Evolutionary conservation across 2,888 invertebrate species (phyloP).

Genomic region (Pristionchus arcanus): DNA sequence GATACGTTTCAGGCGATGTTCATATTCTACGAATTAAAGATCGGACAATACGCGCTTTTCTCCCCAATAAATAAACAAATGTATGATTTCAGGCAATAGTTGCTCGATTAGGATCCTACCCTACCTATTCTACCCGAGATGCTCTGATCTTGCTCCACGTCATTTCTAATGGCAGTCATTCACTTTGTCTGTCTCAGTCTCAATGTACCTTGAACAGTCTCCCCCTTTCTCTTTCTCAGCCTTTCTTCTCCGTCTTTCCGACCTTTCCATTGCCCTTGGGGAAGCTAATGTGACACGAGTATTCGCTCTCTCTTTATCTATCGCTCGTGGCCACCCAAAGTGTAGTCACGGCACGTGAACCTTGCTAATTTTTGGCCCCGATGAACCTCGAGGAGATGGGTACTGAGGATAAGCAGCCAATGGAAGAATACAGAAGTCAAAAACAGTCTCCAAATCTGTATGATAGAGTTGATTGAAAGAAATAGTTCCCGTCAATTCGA

Average conservation of each 20-base stretch:
- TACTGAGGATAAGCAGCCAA: background rate
- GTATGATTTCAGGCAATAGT: too few relatives aligned
- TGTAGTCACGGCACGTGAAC: background rate
- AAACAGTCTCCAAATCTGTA: too few relatives aligned
- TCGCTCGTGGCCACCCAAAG: constrained; percentile 28
- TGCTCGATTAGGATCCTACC: too few relatives aligned
- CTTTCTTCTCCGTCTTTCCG: background rate
- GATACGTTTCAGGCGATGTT: background rate
- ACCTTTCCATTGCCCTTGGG: constrained; percentile 2
- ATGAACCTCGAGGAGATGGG: background rate
- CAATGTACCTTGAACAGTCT: constrained; percentile 1
- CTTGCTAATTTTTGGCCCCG: background rate
- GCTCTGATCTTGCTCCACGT: too few relatives aligned
- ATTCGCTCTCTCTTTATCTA: background rate
- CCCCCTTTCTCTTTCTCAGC: background rate
- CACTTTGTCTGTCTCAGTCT: background rate
- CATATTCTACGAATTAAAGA: too few relatives aligned
- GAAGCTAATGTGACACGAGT: constrained; percentile 13
- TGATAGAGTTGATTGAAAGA: too few relatives aligned
- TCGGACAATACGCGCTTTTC: too few relatives aligned
- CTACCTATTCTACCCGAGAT: too few relatives aligned
- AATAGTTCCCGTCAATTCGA: too few relatives aligned
- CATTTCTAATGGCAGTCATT: too few relatives aligned
- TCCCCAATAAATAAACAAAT: too few relatives aligned
- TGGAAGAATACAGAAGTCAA: background rate